Evolutionary conservation across 2,113 vertebrate species (phyloP), one percentile per base, ranked within the genome.

Genomic region (Sylvilagus bachmani): DNA sequence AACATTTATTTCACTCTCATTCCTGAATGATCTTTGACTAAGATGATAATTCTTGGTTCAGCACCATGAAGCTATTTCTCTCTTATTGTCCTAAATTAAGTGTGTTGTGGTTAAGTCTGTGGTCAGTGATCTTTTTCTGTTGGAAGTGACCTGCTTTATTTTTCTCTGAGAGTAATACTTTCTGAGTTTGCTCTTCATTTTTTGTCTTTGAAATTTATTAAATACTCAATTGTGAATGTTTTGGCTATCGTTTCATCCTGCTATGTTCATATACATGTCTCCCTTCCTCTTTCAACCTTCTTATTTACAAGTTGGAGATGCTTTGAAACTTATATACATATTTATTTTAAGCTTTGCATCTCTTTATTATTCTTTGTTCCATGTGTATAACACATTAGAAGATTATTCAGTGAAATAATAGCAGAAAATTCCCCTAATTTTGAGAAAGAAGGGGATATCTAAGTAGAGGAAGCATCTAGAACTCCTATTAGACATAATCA

Each of bases 61-160:
- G 11, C 31, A 36, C 55, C 67, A 85, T 77, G 27, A 93, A 64
- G 36, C 58, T 70, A 3, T 10, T 53, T 5, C 16, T 74, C 33
- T 64, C 89, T 80, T 82, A 67, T 87, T 19, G 69, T 89, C 51
- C 71, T 44, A 24, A 4, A 82, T 64, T 38, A 8, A 38, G 38
- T 44, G 2, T 0, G 0, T n/a, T 75, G 29, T 51, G 89, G 8
- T 93, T 62, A 55, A 67, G 10, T 51, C 33, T 33, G 3, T 85
- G 31, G 66, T 75, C 61, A 94, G 38, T 71, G 71, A 71, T 62
- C 33, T n/a, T 90, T 95, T 86, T 70, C 44, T 17, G 75, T 87
- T 90, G 36, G 9, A 91, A 31, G 55, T 94, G 53, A 70, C 4
- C 27, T 81, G 44, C 16, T 92, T 69, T 86, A 62, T 85, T 91